Percentiles rank a stretch among this genome's conserved stretches.
phyloP scores from a whole-genome alignment of 1,140 invertebrate genomes.

The Nasonia vitripennis region DNA sequence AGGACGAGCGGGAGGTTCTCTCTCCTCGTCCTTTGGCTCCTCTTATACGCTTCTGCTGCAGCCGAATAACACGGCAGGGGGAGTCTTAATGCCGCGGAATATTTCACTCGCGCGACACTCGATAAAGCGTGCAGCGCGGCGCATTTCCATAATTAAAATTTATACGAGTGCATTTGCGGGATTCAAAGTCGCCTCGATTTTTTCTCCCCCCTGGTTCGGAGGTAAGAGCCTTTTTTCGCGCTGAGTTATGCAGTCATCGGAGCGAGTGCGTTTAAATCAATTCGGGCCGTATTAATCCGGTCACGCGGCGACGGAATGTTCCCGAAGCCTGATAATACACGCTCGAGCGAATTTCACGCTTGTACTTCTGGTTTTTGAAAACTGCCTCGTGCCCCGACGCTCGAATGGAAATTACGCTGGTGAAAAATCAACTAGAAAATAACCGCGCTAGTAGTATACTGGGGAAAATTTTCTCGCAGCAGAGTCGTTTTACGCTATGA shows the following conservation, averaged over 20 bases:
- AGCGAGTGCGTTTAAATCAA: conserved; percentile 28
- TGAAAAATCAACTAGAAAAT: background rate
- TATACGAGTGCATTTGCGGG: conserved; percentile 35
- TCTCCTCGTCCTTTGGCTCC: conserved; percentile 2
- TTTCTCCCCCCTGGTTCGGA: background rate
- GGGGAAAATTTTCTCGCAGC: background rate
- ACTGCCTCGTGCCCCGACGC: background rate
- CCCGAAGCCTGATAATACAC: background rate
- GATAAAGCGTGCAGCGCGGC: conserved; percentile 56
- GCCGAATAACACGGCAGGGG: background rate
- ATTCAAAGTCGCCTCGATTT: background rate
- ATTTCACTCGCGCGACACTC: conserved; percentile 55
- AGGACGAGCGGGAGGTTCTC: conserved; percentile 57
- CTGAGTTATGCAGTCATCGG: conserved; percentile 9
- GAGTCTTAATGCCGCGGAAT: conserved; percentile 51
- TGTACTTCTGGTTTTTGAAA: background rate
- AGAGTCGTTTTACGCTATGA: no score
- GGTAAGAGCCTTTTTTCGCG: conserved; percentile 5
- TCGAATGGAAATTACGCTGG: no score
- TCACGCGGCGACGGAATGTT: background rate
- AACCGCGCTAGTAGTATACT: background rate
- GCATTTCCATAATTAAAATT: conserved; percentile 51
- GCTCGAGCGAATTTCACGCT: background rate
- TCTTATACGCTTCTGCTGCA: conserved; percentile 32
- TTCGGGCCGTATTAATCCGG: conserved; percentile 1